phyloP scores from a whole-genome alignment of 2,888 invertebrate genomes.

The Pardosa pseudoannulata region DNA sequence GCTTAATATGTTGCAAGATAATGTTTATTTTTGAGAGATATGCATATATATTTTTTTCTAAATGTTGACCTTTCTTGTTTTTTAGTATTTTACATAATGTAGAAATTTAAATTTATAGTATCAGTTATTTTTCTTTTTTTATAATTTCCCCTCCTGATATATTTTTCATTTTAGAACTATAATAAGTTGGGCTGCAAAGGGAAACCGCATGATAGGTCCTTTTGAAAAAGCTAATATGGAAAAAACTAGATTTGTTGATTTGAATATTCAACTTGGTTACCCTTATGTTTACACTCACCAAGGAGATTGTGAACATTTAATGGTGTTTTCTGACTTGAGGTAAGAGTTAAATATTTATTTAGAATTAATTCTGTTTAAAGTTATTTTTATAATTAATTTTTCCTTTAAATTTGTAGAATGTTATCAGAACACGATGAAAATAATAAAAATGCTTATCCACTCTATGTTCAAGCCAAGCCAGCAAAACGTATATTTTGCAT shows the following conservation, averaged over 20 bases:
- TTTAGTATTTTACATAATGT: too few species aligned
- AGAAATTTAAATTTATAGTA: too few species aligned
- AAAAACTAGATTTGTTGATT: slow-evolving; percentile 76
- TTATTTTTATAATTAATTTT: background rate
- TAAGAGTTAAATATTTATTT: background rate
- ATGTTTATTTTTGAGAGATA: too few species aligned
- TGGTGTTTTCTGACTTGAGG: slow-evolving; percentile 78
- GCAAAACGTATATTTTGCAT: slow-evolving; percentile 53
- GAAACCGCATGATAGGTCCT: slow-evolving; percentile 78
- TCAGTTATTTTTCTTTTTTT: too few species aligned
- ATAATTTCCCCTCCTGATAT: background rate
- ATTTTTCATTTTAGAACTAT: slow-evolving; percentile 78
- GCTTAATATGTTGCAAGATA: too few species aligned
- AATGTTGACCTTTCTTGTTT: too few species aligned
- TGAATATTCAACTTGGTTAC: slow-evolving; percentile 79
- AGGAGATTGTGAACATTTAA: slow-evolving; percentile 93
- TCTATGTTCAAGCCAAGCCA: slow-evolving; percentile 33
- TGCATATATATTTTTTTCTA: too few species aligned
- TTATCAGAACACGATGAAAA: slow-evolving; percentile 33
- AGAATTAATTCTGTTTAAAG: background rate
- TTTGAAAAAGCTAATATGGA: slow-evolving; percentile 82
- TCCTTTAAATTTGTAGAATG: slow-evolving; percentile 19
- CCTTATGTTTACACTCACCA: slow-evolving; percentile 93
- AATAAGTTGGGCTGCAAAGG: slow-evolving; percentile 81
- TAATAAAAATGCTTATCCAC: slow-evolving; percentile 62